Evolutionary conservation across 2,113 vertebrate genomes (phyloP), one percentile per base, ranked within the genome.

Genomic region (Rissa tridactyla): DNA sequence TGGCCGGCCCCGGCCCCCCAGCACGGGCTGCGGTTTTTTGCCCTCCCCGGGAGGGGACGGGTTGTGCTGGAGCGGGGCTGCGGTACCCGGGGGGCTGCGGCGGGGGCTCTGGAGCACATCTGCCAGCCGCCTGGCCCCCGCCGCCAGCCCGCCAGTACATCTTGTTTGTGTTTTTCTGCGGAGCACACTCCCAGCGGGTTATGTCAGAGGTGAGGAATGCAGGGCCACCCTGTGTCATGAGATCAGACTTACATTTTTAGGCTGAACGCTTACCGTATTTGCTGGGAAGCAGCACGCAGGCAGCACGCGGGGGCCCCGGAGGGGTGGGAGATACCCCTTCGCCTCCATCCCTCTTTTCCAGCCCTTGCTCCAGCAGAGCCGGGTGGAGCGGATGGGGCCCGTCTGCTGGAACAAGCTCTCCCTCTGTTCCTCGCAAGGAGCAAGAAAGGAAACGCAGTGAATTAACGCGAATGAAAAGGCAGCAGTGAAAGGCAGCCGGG

Each of bases 201-300:
- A 97, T 97, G 97, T 97, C 97, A 97, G 97, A 93, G 97, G 97
- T 97, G 97, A 97, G 95, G 97, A 97, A 97, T 97, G 96, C 94
- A 21, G 85, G 96, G 97, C 97, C 97, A 96, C 96, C 96, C 97
- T 97, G 92, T 94, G 97, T 94, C 97, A 96, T 97, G 97, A 96
- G 97, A 96, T 96, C 97, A 97, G 92, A 32, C 91, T 84, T 14
- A 68, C 95, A 97, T 94, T 97, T 97, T 96, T 91, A 97, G 97
- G 95, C 96, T 1, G 91, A 84, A 44, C 88, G 14, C 76, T 88
- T 92, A 94, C 94, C 92, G 90, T 94, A 88, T 94, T 97, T 97
- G 86, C 97, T 76, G 94, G 92, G 90, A 94, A 95, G 90, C 86
- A 60, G 89, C 92, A 68, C 60, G 78, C 92, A 38, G 71, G 51